Evolutionary conservation across 1,140 invertebrate genomes (phyloP).

Genomic region (Aphaenogaster floridana): DNA sequence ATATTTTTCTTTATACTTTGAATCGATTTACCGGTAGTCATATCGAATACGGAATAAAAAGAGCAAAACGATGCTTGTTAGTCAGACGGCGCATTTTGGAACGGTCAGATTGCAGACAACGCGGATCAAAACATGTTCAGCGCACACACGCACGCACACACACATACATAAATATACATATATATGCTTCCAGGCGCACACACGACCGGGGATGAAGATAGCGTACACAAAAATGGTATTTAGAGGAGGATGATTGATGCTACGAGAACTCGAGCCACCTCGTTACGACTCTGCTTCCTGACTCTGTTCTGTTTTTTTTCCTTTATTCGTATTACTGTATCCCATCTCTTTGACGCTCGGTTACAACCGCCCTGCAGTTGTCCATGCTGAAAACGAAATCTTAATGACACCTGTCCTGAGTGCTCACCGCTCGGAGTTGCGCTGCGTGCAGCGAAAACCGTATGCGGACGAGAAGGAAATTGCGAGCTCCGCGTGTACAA

Average conservation of each 20-base stretch:
- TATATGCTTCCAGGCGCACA: not conserved
- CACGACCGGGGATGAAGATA: conserved; percentile 63
- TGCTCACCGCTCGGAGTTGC: conserved; percentile 41
- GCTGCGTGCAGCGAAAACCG: conserved; percentile 69
- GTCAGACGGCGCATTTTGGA: not conserved
- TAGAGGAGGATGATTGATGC: conserved; percentile 70
- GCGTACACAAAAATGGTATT: conserved; percentile 70
- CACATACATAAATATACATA: not conserved
- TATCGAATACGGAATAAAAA: not conserved
- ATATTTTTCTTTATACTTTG: not conserved
- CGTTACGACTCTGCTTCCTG: conserved; percentile 64
- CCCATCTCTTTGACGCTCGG: conserved; percentile 57
- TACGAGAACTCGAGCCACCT: conserved; percentile 53
- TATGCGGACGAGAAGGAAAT: conserved; percentile 43
- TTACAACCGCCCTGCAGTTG: conserved; percentile 57
- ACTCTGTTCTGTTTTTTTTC: conserved; percentile 35
- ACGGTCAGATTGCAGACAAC: conserved; percentile 17
- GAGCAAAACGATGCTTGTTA: conserved; percentile 17
- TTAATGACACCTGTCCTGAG: conserved; percentile 76
- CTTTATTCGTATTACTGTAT: conserved; percentile 23
- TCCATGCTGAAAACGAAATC: conserved; percentile 72
- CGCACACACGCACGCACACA: not conserved
- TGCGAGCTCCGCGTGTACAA: conserved; percentile 33
- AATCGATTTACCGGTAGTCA: conserved; percentile 12
- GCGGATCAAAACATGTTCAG: conserved; percentile 31